These are phyloP conservation scores for Drosophila pseudotalamancana DNA, from an alignment of 2,888 invertebrate species.

Conservation along the genomic window DNA sequence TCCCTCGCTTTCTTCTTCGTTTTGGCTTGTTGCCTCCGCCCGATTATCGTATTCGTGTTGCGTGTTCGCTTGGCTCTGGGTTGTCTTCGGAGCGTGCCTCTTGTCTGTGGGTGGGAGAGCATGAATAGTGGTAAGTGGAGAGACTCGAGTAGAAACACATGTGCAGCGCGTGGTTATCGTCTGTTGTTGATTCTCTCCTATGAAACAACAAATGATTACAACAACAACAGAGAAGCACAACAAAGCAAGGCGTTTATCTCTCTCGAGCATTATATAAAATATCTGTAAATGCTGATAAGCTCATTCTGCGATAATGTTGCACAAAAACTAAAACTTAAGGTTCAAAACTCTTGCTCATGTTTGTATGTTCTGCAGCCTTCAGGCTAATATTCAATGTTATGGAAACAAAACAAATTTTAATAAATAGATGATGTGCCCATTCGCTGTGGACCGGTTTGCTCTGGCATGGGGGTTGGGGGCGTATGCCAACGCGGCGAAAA, in stretches of 20 bases:
- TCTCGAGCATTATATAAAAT: constrained; percentile 2
- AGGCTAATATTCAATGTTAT: constrained; percentile 2
- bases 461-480: constrained; percentile 14
- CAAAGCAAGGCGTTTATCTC: constrained; percentile 5
- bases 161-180: constrained; percentile 25
- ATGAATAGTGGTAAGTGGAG: background rate
- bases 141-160: constrained; percentile 24
- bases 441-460: constrained; percentile 40
- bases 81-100: background rate
- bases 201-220: background rate
- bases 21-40: constrained; percentile 39
- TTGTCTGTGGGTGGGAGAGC: background rate
- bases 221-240: constrained; percentile 2
- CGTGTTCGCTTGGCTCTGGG: constrained; percentile 18
- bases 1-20: background rate
- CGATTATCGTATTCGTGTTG: constrained; percentile 25
- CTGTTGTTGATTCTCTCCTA: background rate
- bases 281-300: constrained; percentile 31
- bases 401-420: background rate
- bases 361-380: background rate
- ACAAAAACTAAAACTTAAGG: background rate
- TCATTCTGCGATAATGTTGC: background rate
- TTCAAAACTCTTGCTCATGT: background rate
- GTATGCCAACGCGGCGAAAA: constrained; percentile 49
- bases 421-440: constrained; percentile 3